Evolutionary conservation across 2,797 vertebrate species (phyloP), one percentile per base, ranked within the genome.

Genomic region (Aythya fuligula): DNA sequence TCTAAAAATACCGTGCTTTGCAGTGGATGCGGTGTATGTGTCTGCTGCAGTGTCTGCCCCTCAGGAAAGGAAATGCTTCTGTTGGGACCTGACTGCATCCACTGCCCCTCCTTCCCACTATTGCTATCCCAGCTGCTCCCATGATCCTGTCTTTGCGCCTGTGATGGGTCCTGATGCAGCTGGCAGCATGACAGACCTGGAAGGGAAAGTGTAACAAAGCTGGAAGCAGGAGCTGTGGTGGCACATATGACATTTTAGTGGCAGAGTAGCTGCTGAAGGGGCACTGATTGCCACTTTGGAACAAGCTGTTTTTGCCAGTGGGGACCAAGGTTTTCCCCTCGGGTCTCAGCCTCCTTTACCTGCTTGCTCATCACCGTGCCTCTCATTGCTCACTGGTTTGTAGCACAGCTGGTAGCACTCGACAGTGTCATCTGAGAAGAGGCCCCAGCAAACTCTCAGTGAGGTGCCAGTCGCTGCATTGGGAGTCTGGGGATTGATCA

Each of bases 351-450:
- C 34, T 85, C 34, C 82, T 92, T 84, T 86, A 99, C 99, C 99
- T 32, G 96, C 95, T 27, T 95, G 97, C 62, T 96, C 97, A 54
- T 97, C 85, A 24, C 94, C 95, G 3, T 96, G 95, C 1, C 81
- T 93, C 85, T 98, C 98, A 1, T 98, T 98, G 96, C 96, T 98
- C 67, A 99, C 98, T 0, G 98, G 98, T 60, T 98, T 98, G 96
- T 98, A 99, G 97, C 97, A 98, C 16, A 99, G 98, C 89, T 98
- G 98, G 8, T 99, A 99, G 93, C 97, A 98, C 93, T 99, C 99
- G 34, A 99, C 98, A 0, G 99, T 99, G 96, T 99, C 99, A 6
- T 99, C 99, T 0, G 99, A 99, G 95, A 99, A 99, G 47, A 99
- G 95, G 92, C 99, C 98, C 99, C 99, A 99, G 97, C 99, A 99